Base-by-base conservation (phyloP, 1,140 invertebrate genomes). In the Zophobas atratus region DNA sequence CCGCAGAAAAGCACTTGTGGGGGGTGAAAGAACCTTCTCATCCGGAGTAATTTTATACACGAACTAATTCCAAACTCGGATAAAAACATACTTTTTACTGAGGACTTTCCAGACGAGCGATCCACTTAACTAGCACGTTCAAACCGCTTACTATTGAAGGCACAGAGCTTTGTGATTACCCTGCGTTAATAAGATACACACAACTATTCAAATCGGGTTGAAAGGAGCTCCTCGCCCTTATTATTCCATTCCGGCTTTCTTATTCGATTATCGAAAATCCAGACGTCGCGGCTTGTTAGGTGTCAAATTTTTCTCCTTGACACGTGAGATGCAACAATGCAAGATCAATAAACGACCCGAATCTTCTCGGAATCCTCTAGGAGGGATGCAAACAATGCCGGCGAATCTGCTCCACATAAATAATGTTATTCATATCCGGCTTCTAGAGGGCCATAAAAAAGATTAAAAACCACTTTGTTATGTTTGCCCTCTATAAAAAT, bases 401-500 rank as follows among this genome's bases (percentile, higher is more conserved):
- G 8, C n/a, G 39, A 67, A 32, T 67, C 39, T 36, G 33, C 56
- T 38, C 56, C 56, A 39, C 60, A 67, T 67, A 43, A 67, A 67
- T 67, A 67, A 67, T 43, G 39, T 67, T 43, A 67, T 67, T 67
- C 60, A 67, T 67, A 60, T 67, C 60, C 39, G 41, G 3, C 38
- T 67, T 67, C 43, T 43, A 2, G 8, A 43, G 39, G 60, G 60
- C 39, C 20, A 67, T 67, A 67, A 67, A 67, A 67, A 67, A 67
- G 60, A 67, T 67, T 67, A 67, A 67, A 67, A 67, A 43, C 38
- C 60, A 43, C 39, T 67, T 67, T 67, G 60, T 67, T 67, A 67
- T 67, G 8, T 39, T 32, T 6, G 60, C 36, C 32, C 39, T 36
- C 8, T 20, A 43, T 38, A 43, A 43, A 67, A 67, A 60, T 39